Percentiles rank a stretch among this genome's conserved stretches.
phyloP scores from a whole-genome alignment of 1,140 invertebrate genomes.

The Cecropterus lyciades region DNA sequence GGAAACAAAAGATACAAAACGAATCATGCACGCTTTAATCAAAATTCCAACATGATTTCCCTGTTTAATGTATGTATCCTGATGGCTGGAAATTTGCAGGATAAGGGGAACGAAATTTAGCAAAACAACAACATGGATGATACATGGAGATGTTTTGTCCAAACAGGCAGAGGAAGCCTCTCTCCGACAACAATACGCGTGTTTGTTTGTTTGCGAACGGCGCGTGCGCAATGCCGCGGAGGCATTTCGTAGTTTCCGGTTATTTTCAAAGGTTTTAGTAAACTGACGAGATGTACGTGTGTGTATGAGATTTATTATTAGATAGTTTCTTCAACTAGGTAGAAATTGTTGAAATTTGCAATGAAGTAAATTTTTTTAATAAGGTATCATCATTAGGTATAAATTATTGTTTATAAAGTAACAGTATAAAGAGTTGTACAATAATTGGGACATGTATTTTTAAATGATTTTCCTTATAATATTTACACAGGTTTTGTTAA shows the following conservation, averaged over 20 bases:
- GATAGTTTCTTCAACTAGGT: too few species aligned
- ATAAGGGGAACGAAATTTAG: conserved; percentile 35
- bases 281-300: conserved; percentile 7
- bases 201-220: conserved; percentile 57
- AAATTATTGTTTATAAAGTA: too few species aligned
- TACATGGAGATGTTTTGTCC: conserved; percentile 29
- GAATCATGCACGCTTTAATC: too few species aligned
- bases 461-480: not conserved
- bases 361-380: too few species aligned
- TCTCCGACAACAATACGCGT: conserved; percentile 45
- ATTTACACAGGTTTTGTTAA: conserved; percentile 1
- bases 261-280: conserved; percentile 18
- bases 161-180: conserved; percentile 51
- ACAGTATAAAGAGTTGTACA: too few species aligned
- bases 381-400: too few species aligned
- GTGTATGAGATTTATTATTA: too few species aligned
- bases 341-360: too few species aligned
- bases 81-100: conserved; percentile 28
- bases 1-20: too few species aligned
- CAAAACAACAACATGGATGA: conserved; percentile 34
- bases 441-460: not conserved
- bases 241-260: conserved; percentile 54
- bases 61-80: not conserved
- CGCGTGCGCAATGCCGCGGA: conserved; percentile 48
- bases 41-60: too few species aligned